Conservation (phyloP, 2,797 vertebrate species). For the Ctenosaura bakeri region DNA sequence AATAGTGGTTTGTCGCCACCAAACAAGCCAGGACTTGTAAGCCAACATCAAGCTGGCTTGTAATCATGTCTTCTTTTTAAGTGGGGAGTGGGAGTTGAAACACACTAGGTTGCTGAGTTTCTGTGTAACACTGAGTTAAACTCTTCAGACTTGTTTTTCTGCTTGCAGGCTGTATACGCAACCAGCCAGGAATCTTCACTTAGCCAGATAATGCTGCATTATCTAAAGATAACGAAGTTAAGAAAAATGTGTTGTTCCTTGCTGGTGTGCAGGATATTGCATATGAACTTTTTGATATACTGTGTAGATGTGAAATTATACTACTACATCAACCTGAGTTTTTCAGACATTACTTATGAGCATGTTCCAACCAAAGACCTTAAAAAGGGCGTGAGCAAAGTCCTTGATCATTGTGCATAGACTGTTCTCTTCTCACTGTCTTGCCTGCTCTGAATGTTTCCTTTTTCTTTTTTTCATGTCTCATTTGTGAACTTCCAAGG, state of each 20-base stretch:
- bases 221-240: background rate
- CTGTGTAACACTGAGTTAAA: background rate
- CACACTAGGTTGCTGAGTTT: background rate
- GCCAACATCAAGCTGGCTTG: background rate
- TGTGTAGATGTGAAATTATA: background rate
- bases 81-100: background rate
- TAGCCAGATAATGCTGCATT: background rate
- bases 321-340: background rate
- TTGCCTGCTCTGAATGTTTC: conserved; percentile 23
- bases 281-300: too few relatives aligned
- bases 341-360: background rate
- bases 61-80: background rate
- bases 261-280: too few relatives aligned
- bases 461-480: conserved; percentile 38
- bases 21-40: background rate
- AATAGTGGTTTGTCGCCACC: background rate
- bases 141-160: background rate
- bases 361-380: background rate
- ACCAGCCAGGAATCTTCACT: background rate
- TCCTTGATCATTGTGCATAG: background rate
- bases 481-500: conserved; percentile 74
- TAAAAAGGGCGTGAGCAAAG: background rate
- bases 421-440: background rate
- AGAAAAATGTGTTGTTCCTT: too few relatives aligned
- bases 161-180: background rate